Percentiles rank a stretch among this genome's conserved stretches.
Evolutionary conservation across 1,140 invertebrate genomes (phyloP).

Genomic region (Sitodiplosis mosellana): DNA sequence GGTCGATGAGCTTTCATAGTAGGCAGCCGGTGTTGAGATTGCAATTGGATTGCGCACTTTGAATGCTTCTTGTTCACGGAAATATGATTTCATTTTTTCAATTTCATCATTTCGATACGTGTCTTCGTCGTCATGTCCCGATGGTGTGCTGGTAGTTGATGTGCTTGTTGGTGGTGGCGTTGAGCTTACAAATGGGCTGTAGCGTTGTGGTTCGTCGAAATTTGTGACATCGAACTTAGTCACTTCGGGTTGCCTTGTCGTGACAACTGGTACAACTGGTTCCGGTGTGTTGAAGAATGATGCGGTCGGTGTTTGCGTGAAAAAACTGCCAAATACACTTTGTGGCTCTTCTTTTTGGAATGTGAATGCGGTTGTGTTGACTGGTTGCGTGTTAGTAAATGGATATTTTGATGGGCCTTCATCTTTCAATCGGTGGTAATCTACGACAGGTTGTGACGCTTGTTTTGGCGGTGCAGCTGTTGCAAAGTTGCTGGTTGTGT

Average conservation of each 20-base stretch:
- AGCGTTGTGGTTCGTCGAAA: no score
- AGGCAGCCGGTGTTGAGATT: not conserved
- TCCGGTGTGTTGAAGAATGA: not conserved
- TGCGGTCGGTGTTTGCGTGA: not conserved
- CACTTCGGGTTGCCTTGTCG: no score
- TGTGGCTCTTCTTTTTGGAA: no score
- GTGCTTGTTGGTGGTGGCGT: conserved; percentile 6
- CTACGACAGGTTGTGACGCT: not conserved
- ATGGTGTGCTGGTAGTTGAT: not conserved
- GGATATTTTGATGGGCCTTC: not conserved
- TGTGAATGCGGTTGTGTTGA: no score
- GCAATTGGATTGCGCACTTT: conserved; percentile 11
- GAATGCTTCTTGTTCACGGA: conserved; percentile 22
- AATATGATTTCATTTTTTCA: conserved; percentile 20
- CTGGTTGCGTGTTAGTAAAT: no score
- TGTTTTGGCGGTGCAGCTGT: conserved; percentile 8
- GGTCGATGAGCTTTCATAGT: conserved; percentile 11
- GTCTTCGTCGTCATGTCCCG: not conserved
- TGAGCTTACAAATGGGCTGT: conserved; percentile 5
- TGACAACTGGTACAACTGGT: not conserved
- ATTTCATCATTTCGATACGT: not conserved
- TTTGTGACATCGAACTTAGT: no score
- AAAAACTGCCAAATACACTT: no score
- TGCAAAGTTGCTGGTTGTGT: conserved; percentile 8
- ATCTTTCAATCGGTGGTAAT: not conserved